Base-by-base conservation (phyloP, 2,797 vertebrate genomes). In the Muscicapa comitata region DNA sequence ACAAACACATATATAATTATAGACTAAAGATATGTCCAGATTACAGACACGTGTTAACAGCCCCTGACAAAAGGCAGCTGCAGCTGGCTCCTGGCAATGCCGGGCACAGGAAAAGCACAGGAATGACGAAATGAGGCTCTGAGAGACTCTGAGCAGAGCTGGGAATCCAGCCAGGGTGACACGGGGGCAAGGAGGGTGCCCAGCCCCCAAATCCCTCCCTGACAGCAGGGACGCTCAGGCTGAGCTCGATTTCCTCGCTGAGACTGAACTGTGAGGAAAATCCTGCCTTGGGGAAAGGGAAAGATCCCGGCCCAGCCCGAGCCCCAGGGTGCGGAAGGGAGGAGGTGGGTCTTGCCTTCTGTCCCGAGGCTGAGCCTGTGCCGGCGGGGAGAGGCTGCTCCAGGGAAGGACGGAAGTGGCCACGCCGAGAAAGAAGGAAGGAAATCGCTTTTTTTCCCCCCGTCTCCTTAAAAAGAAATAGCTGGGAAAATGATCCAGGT, bases 341-440 rank as follows among this genome's bases (percentile, higher is more conserved):
- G n/a, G 48, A n/a, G 35, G 11, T 19, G 5, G 18, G 2, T 43
- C 91, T 86, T 88, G 95, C 94, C 94, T 91, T 48, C 3, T 4
- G 50, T n/a, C 13, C 24, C 21, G 47, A 16, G 45, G 66, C 62
- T 4, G 37, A 54, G 11, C 38, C 65, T 6, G 26, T 3, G 83
- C 57, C 3, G 47, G 66, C 53, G 4, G 55, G 38, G 62, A 15
- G 48, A 61, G 10, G 75, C 43, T 10, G 51, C 47, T 59, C 51
- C 80, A n/a, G 62, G 40, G 9, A 19, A 45, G 28, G 57, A 79
- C 93, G 94, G 96, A 96, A 96, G 89, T 94, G n/a, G 6, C 35
- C 35, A 37, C 15, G 1, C 3, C 0, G 28, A 51, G 66, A 17
- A 9, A 54, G 58, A 55, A 94, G 91, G 95, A 96, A 93, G 94